Evolutionary conservation across 2,888 invertebrate species (phyloP).

Genomic region (Brachylomia viminalis): DNA sequence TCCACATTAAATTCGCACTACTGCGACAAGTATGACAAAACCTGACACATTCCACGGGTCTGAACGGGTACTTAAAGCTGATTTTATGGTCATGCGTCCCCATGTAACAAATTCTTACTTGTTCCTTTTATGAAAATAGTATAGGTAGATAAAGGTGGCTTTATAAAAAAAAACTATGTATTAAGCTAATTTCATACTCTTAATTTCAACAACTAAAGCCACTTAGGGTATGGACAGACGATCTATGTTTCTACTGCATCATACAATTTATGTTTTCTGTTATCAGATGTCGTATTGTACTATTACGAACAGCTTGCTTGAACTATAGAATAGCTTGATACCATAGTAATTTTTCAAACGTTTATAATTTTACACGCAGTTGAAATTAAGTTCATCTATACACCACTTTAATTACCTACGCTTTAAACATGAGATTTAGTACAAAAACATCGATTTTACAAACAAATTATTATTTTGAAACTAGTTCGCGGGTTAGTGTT

Average conservation of each 20-base stretch:
- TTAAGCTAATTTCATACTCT: background rate
- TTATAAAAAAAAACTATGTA: background rate
- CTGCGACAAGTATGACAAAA: background rate
- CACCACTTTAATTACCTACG: background rate
- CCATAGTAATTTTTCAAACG: background rate
- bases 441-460: background rate
- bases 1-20: background rate
- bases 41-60: background rate
- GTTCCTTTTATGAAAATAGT: background rate
- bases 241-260: background rate
- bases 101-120: background rate
- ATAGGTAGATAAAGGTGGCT: background rate
- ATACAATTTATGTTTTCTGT: too few relatives aligned
- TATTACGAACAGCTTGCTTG: too few relatives aligned
- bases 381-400: background rate
- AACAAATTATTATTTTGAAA: background rate
- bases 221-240: constrained; percentile 3
- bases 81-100: background rate
- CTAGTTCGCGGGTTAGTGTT: background rate
- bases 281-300: background rate
- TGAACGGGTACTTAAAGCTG: background rate
- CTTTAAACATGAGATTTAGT: background rate
- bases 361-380: background rate
- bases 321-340: background rate
- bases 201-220: constrained; percentile 35